Conservation (phyloP, 2,797 vertebrate species). For the Poeciliopsis presidionis region DNA sequence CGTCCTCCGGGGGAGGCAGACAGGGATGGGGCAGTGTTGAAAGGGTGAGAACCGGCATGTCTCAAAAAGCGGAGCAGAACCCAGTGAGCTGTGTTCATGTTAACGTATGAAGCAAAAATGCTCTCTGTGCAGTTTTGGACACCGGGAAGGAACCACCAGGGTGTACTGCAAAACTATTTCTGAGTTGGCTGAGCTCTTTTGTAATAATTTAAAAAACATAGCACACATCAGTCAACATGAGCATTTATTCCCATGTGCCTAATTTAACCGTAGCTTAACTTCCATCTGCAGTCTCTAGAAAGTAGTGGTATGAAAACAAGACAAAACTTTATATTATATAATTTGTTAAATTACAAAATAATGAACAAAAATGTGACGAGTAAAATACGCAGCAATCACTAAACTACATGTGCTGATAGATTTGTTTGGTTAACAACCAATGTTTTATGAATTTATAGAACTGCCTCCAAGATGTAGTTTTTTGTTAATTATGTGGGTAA, state of each 20-base stretch:
- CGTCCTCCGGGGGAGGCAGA: slow-evolving; percentile 46
- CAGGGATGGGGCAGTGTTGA: slow-evolving; percentile 63
- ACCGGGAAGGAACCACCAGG: background rate
- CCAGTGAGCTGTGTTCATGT: slow-evolving; percentile 17
- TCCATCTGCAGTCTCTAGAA: background rate
- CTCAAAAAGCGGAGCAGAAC: slow-evolving; percentile 32
- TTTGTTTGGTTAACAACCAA: background rate
- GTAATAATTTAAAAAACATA: background rate
- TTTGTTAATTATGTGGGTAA: background rate
- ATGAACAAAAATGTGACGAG: background rate
- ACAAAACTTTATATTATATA: background rate
- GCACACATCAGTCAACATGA: background rate
- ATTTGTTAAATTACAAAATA: background rate
- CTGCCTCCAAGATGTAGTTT: background rate
- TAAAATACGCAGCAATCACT: background rate
- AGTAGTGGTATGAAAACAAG: background rate
- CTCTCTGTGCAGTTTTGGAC: slow-evolving; percentile 12
- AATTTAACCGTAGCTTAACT: background rate
- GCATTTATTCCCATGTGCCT: slow-evolving; percentile 1
- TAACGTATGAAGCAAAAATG: slow-evolving; percentile 9
- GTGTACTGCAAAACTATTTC: background rate
- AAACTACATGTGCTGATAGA: background rate
- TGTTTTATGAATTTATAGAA: background rate
- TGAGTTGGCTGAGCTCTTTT: background rate
- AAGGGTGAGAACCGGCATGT: slow-evolving; percentile 67